Evolutionary conservation across 2,797 vertebrate genomes (phyloP), one percentile per base, ranked within the genome.

Genomic region (Sternotherus odoratus): DNA sequence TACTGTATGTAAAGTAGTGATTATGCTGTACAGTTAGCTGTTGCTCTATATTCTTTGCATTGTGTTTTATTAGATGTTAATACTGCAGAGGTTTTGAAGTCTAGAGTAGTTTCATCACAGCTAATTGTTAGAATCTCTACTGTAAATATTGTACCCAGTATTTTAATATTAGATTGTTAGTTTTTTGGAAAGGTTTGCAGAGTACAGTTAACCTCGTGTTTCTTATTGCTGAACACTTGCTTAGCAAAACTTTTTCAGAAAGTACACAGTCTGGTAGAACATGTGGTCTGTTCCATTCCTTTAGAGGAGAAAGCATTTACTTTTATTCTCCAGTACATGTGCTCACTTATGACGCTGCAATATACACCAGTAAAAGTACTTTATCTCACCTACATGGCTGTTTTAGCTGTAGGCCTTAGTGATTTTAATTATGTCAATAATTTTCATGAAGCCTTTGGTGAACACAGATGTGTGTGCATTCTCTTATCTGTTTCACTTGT

Each of bases 1-100:
- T 96, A 96, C 82, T 83, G 84, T 89, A 93, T 26, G 3, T 96
- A 94, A 88, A 88, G 48, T 86, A 93, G 91, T 93, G 28, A 36
- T 92, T 87, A 17, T 82, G 82, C 23, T 79, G 94, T 66, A 82
- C 83, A 95, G 90, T 94, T 96, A 95, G 92, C 75, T 87, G 16
- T 91, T 96, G 77, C 53, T 92, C 79, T 72, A 81, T 81, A 90
- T 92, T 83, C 39, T 82, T 93, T 91, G 49, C 85, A 46, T 85
- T 94, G 56, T 95, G 24, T 91, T 92, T 93, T 77, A 89, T 94
- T 77, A 60, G 0, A 1, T 77, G 57, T 88, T 87, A 94, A 72
- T 83, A 75, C 86, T 91, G 75, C 50, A 93, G 63, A 53, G 15
- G 51, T 95, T 93, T 91, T 56, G 69, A 96, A 95, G 57, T 85